Conservation (phyloP, 2,797 vertebrate genomes). For the Acestrorhynchus altus region DNA sequence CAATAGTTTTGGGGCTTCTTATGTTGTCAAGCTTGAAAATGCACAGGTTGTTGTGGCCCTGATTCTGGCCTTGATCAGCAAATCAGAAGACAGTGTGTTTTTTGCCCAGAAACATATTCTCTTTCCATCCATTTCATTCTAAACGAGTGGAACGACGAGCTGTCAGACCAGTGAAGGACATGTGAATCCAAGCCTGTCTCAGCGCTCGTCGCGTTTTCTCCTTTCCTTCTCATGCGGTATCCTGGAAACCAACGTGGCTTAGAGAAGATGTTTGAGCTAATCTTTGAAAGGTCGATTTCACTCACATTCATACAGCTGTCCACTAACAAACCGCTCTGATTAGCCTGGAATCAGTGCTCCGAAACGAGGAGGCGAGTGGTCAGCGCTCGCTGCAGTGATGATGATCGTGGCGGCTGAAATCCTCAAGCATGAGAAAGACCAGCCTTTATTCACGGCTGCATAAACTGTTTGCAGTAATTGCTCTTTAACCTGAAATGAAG, state of each 20-base stretch:
- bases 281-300: slow-evolving; percentile 15
- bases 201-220: background rate
- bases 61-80: no score
- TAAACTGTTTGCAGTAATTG: no score
- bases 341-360: background rate
- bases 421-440: no score
- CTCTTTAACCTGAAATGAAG: no score
- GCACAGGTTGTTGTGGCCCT: no score
- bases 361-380: background rate
- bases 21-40: no score
- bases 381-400: background rate
- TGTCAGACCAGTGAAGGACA: background rate
- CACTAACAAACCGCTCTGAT: background rate
- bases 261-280: slow-evolving; percentile 10
- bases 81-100: no score
- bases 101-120: background rate
- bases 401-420: no score
- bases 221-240: background rate
- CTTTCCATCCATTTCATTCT: background rate
- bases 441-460: no score
- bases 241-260: background rate
- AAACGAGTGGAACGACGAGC: slow-evolving; percentile 11
- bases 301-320: slow-evolving; percentile 1
- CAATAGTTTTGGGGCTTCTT: no score
- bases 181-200: background rate